These are phyloP conservation scores for Bolinopsis microptera DNA, from an alignment of 37 sponge, comb jelly and placozoan genomes.

Conservation along the genomic window DNA sequence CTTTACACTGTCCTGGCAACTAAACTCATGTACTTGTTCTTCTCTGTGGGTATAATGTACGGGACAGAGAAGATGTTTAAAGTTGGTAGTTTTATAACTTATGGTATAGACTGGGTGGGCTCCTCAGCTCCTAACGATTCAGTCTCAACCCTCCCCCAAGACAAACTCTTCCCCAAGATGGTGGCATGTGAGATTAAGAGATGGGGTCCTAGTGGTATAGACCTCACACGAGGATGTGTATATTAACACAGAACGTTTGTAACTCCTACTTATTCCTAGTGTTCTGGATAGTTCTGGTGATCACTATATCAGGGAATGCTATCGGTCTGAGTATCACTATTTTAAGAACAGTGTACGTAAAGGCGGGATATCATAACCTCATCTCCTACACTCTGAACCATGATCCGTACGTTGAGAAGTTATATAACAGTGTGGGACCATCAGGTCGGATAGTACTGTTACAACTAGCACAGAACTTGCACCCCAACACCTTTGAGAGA, in stretches of 20 bases:
- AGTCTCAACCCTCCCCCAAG: not conserved
- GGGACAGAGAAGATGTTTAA: slow-evolving; percentile 1
- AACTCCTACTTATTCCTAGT: slow-evolving; percentile 14
- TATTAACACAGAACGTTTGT: slow-evolving; percentile 15
- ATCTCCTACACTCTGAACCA: not conserved
- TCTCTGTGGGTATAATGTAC: not conserved
- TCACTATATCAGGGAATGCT: not conserved
- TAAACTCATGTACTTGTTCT: not conserved
- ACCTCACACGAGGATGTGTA: not conserved
- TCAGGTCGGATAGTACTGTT: not conserved
- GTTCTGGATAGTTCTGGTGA: not conserved
- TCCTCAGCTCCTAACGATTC: not conserved
- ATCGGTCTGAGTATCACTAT: not conserved
- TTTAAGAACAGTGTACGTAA: not conserved
- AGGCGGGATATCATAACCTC: not conserved
- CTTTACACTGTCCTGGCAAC: not conserved
- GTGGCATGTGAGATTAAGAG: slow-evolving; percentile 1
- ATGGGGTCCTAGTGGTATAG: not conserved
- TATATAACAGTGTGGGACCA: not conserved
- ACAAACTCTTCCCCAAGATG: slow-evolving; percentile 1
- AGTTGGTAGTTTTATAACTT: not conserved
- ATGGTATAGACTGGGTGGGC: not conserved
- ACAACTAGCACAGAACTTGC: not conserved
- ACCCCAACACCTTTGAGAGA: slow-evolving; percentile 4
- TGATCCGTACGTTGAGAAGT: not conserved